Evolutionary conservation across 1,140 invertebrate genomes (phyloP).

Genomic region (Plutomurus gul): DNA sequence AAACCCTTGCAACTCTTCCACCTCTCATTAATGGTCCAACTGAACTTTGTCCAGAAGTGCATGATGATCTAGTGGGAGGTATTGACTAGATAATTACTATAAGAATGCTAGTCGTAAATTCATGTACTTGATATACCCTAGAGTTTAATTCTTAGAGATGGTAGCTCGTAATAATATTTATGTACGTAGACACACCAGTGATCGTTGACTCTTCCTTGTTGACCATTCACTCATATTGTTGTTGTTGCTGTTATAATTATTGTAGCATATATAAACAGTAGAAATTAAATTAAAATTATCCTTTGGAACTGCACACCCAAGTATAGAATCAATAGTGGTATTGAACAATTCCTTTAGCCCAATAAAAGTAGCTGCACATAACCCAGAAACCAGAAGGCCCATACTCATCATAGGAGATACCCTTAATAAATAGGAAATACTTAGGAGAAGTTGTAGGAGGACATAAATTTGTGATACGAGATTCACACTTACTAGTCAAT

Average conservation of each 20-base stretch:
- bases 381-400: not conserved
- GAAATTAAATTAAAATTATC: not conserved
- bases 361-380: slow-evolving; percentile 4
- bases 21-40: slow-evolving; percentile 18
- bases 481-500: slow-evolving; percentile 27
- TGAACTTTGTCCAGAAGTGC: slow-evolving; percentile 26
- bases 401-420: not conserved
- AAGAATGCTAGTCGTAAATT: slow-evolving; percentile 16
- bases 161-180: too few species aligned
- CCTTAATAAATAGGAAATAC: too few species aligned
- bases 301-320: not conserved
- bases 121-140: not conserved
- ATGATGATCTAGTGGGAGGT: slow-evolving; percentile 25
- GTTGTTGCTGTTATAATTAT: slow-evolving; percentile 1
- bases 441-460: not conserved
- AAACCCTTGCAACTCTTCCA: slow-evolving; percentile 28
- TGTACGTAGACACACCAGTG: too few species aligned
- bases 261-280: not conserved
- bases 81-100: slow-evolving; percentile 5
- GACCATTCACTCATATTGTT: slow-evolving; percentile 17
- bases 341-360: not conserved
- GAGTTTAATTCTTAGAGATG: not conserved
- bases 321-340: not conserved
- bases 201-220: slow-evolving; percentile 28
- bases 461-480: slow-evolving; percentile 25